A percentile compares a stretch with the other conserved stretches of the same genome.
Conservation (phyloP, 92 coral and sea anemone genomes). For the Actinostola sp. region DNA sequence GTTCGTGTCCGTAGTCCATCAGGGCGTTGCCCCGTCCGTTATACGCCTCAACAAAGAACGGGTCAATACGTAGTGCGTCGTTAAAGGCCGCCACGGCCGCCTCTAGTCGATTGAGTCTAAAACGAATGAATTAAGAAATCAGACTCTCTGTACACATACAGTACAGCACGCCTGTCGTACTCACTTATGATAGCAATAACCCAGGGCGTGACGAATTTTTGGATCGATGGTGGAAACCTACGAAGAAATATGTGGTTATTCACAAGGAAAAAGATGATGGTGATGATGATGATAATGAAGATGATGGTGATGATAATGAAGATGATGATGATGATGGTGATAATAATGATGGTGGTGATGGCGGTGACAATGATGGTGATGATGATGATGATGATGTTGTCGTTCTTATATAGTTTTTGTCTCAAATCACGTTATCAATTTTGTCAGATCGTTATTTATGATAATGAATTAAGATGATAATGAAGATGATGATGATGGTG, state of each 20-base stretch:
- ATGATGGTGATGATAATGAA: neutral
- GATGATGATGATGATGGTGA: neutral
- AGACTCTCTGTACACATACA: neutral
- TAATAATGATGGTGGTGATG: neutral
- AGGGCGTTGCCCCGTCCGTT: constrained; percentile 96
- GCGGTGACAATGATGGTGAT: neutral
- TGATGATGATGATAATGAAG: neutral
- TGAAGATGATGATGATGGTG: neutral
- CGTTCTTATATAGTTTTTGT: no score
- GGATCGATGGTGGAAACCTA: constrained; percentile 82
- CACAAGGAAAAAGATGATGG: neutral
- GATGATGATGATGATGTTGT: constrained; percentile 1
- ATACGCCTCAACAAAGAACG: constrained; percentile 95
- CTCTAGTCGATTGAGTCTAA: constrained; percentile 82
- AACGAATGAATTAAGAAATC: neutral
- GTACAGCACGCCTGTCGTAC: neutral
- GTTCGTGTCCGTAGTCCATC: constrained; percentile 94
- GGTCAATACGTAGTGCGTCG: constrained; percentile 84
- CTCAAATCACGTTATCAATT: no score
- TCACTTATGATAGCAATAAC: constrained; percentile 95
- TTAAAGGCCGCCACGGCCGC: constrained; percentile 81
- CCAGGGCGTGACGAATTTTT: constrained; percentile 90
- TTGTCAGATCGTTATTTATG: no score
- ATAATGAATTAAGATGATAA: no score
- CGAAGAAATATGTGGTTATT: neutral